A percentile compares a stretch with the other conserved stretches of the same genome.
phyloP scores from a whole-genome alignment of 2,113 vertebrate genomes.

The Ptyas mucosa region DNA sequence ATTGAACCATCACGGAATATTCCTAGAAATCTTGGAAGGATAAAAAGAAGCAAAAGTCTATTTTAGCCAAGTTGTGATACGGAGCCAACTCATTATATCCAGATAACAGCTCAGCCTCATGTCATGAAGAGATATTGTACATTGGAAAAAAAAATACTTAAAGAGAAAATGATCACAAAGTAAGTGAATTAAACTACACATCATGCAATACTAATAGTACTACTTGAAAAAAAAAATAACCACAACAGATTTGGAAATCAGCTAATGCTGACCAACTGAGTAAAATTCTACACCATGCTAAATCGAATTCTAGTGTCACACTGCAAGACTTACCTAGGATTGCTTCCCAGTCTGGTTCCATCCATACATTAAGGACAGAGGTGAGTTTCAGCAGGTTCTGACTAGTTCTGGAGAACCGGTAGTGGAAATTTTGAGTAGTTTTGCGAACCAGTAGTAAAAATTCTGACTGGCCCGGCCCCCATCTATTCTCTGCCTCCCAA shows the following conservation, averaged over 20 bases:
- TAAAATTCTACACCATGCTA: not conserved
- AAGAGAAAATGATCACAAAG: not conserved
- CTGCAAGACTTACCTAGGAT: not conserved
- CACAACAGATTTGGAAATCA: not conserved
- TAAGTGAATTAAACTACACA: not conserved
- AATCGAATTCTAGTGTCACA: not conserved
- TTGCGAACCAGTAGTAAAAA: too few species aligned
- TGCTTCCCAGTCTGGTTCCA: not conserved
- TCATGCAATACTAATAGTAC: not conserved
- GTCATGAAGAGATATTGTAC: not conserved
- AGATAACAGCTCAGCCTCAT: not conserved
- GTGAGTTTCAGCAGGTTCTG: too few species aligned
- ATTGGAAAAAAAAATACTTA: not conserved
- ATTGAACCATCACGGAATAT: not conserved
- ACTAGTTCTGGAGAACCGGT: too few species aligned
- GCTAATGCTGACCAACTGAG: not conserved
- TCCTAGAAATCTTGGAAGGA: not conserved
- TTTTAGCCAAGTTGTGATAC: not conserved
- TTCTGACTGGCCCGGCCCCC: too few species aligned
- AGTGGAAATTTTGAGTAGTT: too few species aligned
- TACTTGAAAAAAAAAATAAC: not conserved
- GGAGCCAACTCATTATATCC: not conserved
- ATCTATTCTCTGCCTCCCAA: too few species aligned
- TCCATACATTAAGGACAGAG: not conserved
- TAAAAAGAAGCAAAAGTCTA: not conserved